A percentile compares a stretch with the other conserved stretches of the same genome.
Conservation (phyloP, 92 coral and sea anemone genomes). For the Umimayanthus chanpuru region DNA sequence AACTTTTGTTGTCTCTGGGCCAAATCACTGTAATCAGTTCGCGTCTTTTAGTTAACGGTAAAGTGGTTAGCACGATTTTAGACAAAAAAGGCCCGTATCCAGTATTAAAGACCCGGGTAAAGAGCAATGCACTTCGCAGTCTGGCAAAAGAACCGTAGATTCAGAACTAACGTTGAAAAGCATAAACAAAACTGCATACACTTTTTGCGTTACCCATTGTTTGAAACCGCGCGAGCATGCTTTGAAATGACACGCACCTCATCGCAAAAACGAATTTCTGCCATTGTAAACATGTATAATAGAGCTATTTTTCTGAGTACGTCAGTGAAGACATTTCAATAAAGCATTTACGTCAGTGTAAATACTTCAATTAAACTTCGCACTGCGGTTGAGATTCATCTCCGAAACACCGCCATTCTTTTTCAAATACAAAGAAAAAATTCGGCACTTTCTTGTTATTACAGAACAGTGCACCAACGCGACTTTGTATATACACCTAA, state of each 20-base stretch:
- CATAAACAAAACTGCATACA: background rate
- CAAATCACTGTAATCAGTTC: no score
- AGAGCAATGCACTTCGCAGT: background rate
- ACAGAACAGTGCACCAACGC: background rate
- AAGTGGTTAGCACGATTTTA: no score
- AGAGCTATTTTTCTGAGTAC: background rate
- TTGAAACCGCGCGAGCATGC: background rate
- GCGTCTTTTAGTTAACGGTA: background rate
- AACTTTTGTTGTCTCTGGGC: background rate
- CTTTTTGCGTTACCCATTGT: no score
- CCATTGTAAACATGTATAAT: background rate
- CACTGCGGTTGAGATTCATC: no score
- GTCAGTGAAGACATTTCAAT: background rate
- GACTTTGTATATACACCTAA: no score
- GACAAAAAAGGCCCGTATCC: background rate
- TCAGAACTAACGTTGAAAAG: background rate
- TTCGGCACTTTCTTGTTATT: background rate
- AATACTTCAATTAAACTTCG: no score
- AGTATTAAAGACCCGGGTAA: no score
- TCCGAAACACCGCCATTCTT: no score
- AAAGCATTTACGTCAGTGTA: background rate
- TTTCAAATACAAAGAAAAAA: background rate
- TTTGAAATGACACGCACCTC: background rate
- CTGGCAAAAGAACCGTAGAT: no score
- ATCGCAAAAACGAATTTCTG: no score